A percentile compares a stretch with the other conserved stretches of the same genome.
Conservation (phyloP, 2,888 invertebrate species). For the Ornithoptera alexandrae region DNA sequence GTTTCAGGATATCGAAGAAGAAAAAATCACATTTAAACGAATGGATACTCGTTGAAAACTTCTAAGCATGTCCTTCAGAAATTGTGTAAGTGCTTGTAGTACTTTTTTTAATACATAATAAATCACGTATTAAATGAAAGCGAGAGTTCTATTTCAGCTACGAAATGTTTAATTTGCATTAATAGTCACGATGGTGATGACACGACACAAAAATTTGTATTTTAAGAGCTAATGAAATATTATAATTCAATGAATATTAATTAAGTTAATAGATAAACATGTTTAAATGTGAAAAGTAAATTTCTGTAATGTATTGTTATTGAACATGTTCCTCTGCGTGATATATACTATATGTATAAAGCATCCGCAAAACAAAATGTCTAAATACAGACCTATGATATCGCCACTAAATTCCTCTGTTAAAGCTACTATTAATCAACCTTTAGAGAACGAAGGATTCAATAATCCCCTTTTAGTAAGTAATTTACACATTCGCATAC, state of each 20-base stretch:
- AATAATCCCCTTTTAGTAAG: slow-evolving; percentile 51
- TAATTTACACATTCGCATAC: slow-evolving; percentile 58
- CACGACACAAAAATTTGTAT: too few relatives aligned
- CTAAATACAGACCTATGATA: slow-evolving; percentile 22
- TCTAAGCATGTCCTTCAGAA: slow-evolving; percentile 68
- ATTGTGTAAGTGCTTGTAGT: slow-evolving; percentile 64
- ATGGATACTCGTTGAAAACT: slow-evolving; percentile 56
- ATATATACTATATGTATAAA: too few relatives aligned
- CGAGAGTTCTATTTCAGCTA: neutral
- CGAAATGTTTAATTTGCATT: neutral
- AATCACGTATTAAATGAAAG: neutral
- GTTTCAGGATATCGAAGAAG: slow-evolving; percentile 15
- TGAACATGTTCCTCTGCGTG: too few relatives aligned
- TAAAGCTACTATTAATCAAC: slow-evolving; percentile 52
- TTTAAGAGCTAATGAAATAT: too few relatives aligned
- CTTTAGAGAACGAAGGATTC: slow-evolving; percentile 51
- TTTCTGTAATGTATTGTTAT: too few relatives aligned
- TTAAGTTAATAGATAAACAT: too few relatives aligned
- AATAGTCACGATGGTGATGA: too few relatives aligned
- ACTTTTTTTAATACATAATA: neutral
- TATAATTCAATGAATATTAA: too few relatives aligned
- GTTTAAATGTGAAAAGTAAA: too few relatives aligned
- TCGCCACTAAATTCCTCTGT: slow-evolving; percentile 37
- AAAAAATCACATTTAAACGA: slow-evolving; percentile 31
- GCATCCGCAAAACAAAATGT: neutral